A percentile compares a stretch with the other conserved stretches of the same genome.
Conservation (phyloP, 2,113 vertebrate genomes). For the Caracal caracal region DNA sequence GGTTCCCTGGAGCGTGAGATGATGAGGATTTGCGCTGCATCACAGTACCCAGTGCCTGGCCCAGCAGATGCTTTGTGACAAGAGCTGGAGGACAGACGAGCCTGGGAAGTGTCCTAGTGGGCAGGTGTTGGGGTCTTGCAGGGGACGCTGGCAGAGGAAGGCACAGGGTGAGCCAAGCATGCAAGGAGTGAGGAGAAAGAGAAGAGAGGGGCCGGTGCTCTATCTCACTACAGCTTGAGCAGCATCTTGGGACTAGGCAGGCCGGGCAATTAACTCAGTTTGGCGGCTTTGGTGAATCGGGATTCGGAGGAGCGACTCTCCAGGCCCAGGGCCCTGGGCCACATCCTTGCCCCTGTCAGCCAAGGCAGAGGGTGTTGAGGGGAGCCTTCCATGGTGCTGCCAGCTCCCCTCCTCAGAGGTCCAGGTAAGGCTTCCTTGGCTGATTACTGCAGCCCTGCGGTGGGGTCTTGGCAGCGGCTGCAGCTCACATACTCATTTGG, state of each 20-base stretch:
- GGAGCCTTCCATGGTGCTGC: not conserved
- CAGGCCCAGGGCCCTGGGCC: not conserved
- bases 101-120: not conserved
- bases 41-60: not conserved
- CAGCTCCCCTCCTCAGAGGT: not conserved
- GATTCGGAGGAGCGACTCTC: not conserved
- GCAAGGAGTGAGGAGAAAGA: not conserved
- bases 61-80: not conserved
- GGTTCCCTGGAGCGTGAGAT: not conserved
- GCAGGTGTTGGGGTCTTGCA: not conserved
- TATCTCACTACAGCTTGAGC: not conserved
- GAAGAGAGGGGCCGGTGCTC: not conserved
- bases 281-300: not conserved
- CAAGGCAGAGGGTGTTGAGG: not conserved
- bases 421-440: not conserved
- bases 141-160: not conserved
- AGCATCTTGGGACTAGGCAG: not conserved
- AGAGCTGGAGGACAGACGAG: not conserved
- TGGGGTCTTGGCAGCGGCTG: not conserved
- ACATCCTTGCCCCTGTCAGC: not conserved
- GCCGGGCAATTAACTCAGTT: not conserved
- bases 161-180: not conserved
- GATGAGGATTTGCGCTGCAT: not conserved
- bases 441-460: not conserved
- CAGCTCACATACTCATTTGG: not conserved